Percentiles rank a stretch among this genome's conserved stretches.
phyloP scores from a whole-genome alignment of 2,888 invertebrate species.

The Griposia aprilina region DNA sequence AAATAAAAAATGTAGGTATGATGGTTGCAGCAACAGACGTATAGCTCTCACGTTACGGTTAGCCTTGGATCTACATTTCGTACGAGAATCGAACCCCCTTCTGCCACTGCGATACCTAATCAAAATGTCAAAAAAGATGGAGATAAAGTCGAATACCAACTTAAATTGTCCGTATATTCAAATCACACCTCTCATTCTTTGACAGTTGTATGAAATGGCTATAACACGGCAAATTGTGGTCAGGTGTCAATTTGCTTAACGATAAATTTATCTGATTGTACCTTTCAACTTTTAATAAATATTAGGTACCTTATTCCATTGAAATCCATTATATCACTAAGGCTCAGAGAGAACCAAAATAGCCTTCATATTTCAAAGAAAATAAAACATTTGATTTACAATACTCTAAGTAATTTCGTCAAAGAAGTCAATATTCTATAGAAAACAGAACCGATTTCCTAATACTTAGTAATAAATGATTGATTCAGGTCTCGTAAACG shows the following conservation, averaged over 20 bases:
- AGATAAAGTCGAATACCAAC: background rate
- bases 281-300: background rate
- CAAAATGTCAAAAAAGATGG: background rate
- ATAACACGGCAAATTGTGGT: background rate
- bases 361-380: background rate
- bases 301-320: background rate
- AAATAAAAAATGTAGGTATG: too few species aligned
- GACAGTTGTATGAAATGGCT: background rate
- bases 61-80: background rate
- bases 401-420: constrained; percentile 14
- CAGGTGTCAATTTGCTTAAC: background rate
- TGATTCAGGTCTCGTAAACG: constrained; percentile 46
- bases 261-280: background rate
- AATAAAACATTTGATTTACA: constrained; percentile 22
- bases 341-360: background rate
- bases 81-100: background rate
- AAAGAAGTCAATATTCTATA: constrained; percentile 22
- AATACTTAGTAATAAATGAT: constrained; percentile 44
- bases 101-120: background rate
- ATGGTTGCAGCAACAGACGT: background rate
- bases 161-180: background rate
- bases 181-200: background rate
- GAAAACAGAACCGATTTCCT: constrained; percentile 38
- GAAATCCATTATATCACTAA: background rate
- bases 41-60: background rate